A percentile compares a stretch with the other conserved stretches of the same genome.
Conservation (phyloP, 2,113 vertebrate species). For the Seriola dumerili region DNA sequence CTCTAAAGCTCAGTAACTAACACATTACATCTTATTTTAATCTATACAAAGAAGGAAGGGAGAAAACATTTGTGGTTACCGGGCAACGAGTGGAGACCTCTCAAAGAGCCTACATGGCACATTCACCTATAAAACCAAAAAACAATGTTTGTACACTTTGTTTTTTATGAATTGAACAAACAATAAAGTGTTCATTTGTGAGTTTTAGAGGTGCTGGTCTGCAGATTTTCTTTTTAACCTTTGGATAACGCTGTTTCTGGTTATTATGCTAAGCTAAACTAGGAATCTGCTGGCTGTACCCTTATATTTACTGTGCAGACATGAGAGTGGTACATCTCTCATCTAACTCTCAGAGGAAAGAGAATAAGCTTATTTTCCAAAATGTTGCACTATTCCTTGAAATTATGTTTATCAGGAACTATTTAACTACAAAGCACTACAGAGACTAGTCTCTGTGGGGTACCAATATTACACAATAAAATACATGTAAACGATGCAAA, state of each 20-base stretch:
- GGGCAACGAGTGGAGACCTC: too few relatives aligned
- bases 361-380: background rate
- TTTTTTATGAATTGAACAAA: background rate
- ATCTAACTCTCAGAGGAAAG: background rate
- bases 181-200: background rate
- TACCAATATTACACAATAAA: background rate
- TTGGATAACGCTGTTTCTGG: background rate
- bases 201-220: background rate
- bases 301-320: background rate
- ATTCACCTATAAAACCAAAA: background rate
- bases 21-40: too few relatives aligned
- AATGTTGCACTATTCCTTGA: background rate
- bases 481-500: background rate
- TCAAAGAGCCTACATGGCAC: too few relatives aligned
- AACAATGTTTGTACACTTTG: background rate
- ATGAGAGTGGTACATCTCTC: background rate
- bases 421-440: background rate
- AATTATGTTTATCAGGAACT: background rate
- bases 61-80: background rate
- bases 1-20: too few relatives aligned
- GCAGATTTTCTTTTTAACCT: background rate
- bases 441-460: background rate
- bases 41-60: background rate
- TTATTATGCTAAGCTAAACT: background rate
- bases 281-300: background rate